phyloP scores from a whole-genome alignment of 1,140 invertebrate species.

The Scaptomyza hsui region DNA sequence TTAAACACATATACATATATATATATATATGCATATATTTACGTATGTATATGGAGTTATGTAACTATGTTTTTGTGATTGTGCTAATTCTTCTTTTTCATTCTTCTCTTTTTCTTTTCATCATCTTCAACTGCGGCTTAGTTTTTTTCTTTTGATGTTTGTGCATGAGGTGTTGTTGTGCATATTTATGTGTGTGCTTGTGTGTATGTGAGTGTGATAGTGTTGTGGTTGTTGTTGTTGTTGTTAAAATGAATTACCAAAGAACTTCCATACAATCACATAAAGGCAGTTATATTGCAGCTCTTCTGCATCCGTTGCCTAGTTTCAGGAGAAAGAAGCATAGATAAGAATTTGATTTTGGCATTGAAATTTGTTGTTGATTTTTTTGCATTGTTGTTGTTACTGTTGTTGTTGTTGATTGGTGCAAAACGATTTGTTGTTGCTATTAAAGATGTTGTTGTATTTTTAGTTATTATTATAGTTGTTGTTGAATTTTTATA shows the following conservation, averaged over 20 bases:
- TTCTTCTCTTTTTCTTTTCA: constrained; percentile 3
- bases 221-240: constrained; percentile 36
- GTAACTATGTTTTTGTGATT: constrained; percentile 9
- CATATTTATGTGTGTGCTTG: constrained; percentile 8
- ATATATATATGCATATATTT: constrained; percentile 4
- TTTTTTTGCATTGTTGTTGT: constrained; percentile 37
- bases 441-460: constrained; percentile 29
- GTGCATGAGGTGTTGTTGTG: constrained; percentile 12
- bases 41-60: constrained; percentile 4
- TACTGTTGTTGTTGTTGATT: constrained; percentile 35
- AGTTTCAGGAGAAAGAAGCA: constrained; percentile 75
- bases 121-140: constrained; percentile 14
- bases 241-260: constrained; percentile 80
- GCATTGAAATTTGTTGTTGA: constrained; percentile 37
- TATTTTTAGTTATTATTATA: constrained; percentile 21
- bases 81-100: constrained; percentile 25
- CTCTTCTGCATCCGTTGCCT: constrained; percentile 81
- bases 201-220: constrained; percentile 5
- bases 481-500: constrained; percentile 23
- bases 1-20: constrained; percentile 6
- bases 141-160: constrained; percentile 2
- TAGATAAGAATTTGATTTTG: constrained; percentile 62
- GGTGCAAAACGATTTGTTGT: constrained; percentile 25
- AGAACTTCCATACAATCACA: constrained; percentile 83
- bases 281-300: constrained; percentile 83